Evolutionary conservation across 2,113 vertebrate genomes (phyloP).

Genomic region (Piprites chloris): DNA sequence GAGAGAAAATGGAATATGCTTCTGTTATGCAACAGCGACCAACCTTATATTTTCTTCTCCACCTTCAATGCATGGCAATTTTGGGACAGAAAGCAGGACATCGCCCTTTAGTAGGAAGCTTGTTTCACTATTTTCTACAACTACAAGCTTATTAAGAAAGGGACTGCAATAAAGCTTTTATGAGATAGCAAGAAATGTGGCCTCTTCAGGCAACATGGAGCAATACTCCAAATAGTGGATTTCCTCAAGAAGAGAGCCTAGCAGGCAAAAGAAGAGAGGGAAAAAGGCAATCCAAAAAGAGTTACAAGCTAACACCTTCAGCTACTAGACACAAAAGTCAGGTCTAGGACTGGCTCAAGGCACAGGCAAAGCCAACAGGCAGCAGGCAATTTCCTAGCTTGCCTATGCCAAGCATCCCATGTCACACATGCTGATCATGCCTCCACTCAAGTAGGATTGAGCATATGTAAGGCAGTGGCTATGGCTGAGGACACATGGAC

Average conservation of each 20-base stretch:
- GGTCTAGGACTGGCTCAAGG: not conserved
- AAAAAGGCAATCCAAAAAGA: not conserved
- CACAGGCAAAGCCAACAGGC: not conserved
- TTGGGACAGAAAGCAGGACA: not conserved
- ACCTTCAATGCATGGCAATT: not conserved
- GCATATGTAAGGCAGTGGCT: not conserved
- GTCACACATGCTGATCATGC: not conserved
- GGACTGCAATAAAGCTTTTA: not conserved
- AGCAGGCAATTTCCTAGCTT: not conserved
- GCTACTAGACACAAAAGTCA: not conserved
- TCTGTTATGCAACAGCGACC: not conserved
- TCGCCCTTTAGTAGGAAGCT: rapidly evolving
- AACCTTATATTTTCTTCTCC: not conserved
- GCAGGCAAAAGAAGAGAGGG: not conserved
- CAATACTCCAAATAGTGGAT: not conserved
- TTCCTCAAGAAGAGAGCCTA: rapidly evolving
- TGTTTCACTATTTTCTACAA: not conserved
- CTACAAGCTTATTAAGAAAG: not conserved
- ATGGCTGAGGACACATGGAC: not conserved
- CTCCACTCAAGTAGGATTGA: not conserved
- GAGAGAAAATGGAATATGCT: not conserved
- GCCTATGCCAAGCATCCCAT: rapidly evolving
- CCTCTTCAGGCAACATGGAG: not conserved
- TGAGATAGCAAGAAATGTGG: rapidly evolving
- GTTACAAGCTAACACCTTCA: not conserved